phyloP scores from a whole-genome alignment of 2,113 vertebrate species.

The Phyllostomus discolor region DNA sequence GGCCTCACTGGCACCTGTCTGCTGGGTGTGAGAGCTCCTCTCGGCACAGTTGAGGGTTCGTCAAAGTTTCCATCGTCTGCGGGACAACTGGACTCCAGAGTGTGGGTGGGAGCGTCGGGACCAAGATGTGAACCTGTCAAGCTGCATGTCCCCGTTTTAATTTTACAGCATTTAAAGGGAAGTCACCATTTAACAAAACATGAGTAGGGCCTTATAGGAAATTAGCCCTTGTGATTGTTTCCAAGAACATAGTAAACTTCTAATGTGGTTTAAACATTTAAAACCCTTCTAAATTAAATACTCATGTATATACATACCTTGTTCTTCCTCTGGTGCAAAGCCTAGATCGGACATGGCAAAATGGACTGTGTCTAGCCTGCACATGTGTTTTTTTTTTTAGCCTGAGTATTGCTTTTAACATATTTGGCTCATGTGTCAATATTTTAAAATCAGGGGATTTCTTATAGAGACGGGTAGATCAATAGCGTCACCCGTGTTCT shows the following conservation, averaged over 20 bases:
- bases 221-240: background rate
- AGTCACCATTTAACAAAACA: background rate
- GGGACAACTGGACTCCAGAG: background rate
- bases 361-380: background rate
- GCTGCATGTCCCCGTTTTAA: background rate
- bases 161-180: background rate
- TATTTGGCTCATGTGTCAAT: background rate
- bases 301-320: background rate
- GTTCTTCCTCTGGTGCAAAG: background rate
- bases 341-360: background rate
- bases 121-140: background rate
- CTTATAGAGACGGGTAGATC: background rate
- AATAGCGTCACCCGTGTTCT: background rate
- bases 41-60: background rate
- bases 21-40: background rate
- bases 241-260: background rate
- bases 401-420: constrained; percentile 10
- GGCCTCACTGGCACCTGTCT: background rate
- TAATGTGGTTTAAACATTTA: background rate
- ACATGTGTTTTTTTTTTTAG: constrained; percentile 9
- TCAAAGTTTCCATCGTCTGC: constrained; percentile 22
- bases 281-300: background rate
- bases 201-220: background rate
- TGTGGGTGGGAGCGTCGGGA: background rate
- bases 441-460: constrained; percentile 40